Evolutionary conservation across 2,888 invertebrate species (phyloP).

Genomic region (Bombyx huttoni): DNA sequence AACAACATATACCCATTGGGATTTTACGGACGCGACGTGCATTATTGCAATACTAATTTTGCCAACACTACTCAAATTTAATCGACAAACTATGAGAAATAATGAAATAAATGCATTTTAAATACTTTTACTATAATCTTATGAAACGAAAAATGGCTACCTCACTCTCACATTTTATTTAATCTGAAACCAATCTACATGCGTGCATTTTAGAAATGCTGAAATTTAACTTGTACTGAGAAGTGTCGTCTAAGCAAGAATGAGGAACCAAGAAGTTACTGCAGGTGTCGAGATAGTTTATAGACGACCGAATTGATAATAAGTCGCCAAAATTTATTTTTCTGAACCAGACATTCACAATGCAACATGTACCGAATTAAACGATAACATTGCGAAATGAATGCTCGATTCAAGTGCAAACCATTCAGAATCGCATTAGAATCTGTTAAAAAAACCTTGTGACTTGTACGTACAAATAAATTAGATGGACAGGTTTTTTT

Average conservation of each 20-base stretch:
- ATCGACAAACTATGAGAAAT: constrained; percentile 30
- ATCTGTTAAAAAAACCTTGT: too few relatives aligned
- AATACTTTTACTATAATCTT: constrained; percentile 4
- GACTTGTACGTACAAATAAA: too few relatives aligned
- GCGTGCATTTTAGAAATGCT: neutral
- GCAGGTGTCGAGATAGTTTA: neutral
- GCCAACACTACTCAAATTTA: constrained; percentile 39
- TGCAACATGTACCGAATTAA: neutral
- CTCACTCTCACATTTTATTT: neutral
- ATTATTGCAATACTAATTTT: constrained; percentile 32
- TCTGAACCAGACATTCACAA: neutral
- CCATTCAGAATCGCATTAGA: neutral
- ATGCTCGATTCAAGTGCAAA: neutral
- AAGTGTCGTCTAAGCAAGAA: neutral
- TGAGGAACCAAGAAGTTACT: neutral
- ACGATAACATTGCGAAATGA: neutral
- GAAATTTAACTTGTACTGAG: neutral
- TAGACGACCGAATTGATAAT: constrained; percentile 2
- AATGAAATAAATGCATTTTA: constrained; percentile 47
- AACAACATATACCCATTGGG: constrained; percentile 63
- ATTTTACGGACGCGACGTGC: constrained; percentile 45
- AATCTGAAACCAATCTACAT: neutral
- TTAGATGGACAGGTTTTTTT: too few relatives aligned
- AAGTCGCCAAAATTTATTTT: neutral
- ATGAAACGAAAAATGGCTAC: neutral